phyloP scores from a whole-genome alignment of 2,888 invertebrate genomes.

The Steinernema hermaphroditum region DNA sequence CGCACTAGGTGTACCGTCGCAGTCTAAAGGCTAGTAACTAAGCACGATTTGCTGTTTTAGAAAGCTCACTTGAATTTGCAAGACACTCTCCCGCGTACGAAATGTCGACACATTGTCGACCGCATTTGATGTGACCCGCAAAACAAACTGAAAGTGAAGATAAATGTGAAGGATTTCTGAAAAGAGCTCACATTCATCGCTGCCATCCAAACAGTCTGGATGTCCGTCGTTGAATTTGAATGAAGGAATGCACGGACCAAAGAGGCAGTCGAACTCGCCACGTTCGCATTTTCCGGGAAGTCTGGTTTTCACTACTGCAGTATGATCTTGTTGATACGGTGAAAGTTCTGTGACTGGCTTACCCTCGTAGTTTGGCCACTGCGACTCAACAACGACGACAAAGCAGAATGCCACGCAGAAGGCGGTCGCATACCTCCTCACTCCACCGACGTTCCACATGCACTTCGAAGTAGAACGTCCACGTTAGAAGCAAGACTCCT shows the following conservation, averaged over 20 bases:
- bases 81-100: constrained; percentile 57
- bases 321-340: not conserved
- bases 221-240: constrained; percentile 59
- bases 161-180: too few relatives aligned
- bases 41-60: not conserved
- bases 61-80: constrained; percentile 46
- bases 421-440: constrained; percentile 1
- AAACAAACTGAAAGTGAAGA: constrained; percentile 56
- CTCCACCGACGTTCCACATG: constrained; percentile 23
- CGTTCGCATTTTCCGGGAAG: constrained; percentile 58
- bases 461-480: constrained; percentile 11
- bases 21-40: constrained; percentile 28
- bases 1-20: constrained; percentile 49
- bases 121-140: constrained; percentile 62
- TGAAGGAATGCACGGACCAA: constrained; percentile 58
- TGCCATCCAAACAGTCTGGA: constrained; percentile 61
- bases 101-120: constrained; percentile 58
- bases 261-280: constrained; percentile 61
- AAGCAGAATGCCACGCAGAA: not conserved
- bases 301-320: constrained; percentile 57
- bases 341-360: not conserved
- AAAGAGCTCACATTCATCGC: constrained; percentile 60
- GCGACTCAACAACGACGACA: not conserved
- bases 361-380: constrained; percentile 21
- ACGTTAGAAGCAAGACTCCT: not conserved